Conservation (phyloP, 2,797 vertebrate species). For the Bryconaethiops microstoma region DNA sequence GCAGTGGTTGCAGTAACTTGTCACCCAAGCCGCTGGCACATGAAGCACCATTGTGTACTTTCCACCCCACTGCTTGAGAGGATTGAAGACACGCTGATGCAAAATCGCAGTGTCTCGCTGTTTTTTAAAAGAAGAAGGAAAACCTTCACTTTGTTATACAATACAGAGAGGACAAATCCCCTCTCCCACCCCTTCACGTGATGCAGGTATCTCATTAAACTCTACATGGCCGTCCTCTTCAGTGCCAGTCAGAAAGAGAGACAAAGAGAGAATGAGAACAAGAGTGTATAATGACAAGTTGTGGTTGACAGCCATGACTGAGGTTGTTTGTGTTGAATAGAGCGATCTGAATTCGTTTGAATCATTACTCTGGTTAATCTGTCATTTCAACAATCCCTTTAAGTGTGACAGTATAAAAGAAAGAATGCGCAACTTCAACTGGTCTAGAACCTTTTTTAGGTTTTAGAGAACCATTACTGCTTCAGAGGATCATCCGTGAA, state of each 20-base stretch:
- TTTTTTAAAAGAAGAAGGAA: not conserved
- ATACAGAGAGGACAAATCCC: not conserved
- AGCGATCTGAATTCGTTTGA: constrained; percentile 24
- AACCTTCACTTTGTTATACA: not conserved
- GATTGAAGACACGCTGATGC: constrained; percentile 3
- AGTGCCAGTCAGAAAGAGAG: constrained; percentile 2
- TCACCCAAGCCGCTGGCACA: constrained; percentile 7
- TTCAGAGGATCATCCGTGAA: too few species aligned
- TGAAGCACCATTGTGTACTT: not conserved
- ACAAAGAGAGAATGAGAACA: not conserved
- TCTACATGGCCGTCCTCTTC: not conserved
- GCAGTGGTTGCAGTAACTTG: not conserved
- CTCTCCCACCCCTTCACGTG: not conserved
- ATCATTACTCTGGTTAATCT: constrained; percentile 39
- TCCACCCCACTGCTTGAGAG: constrained; percentile 1
- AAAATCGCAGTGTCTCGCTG: not conserved
- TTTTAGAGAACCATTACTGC: too few species aligned
- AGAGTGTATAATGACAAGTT: constrained; percentile 8
- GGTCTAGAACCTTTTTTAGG: too few species aligned
- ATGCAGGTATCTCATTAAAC: constrained; percentile 33
- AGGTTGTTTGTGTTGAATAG: constrained; percentile 7
- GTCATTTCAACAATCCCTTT: constrained; percentile 19
- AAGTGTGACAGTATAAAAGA: not conserved
- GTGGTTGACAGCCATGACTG: not conserved
- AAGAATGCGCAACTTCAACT: too few species aligned